Base-by-base conservation (phyloP, 2,797 vertebrate genomes). In the Eutrigla gurnardus region DNA sequence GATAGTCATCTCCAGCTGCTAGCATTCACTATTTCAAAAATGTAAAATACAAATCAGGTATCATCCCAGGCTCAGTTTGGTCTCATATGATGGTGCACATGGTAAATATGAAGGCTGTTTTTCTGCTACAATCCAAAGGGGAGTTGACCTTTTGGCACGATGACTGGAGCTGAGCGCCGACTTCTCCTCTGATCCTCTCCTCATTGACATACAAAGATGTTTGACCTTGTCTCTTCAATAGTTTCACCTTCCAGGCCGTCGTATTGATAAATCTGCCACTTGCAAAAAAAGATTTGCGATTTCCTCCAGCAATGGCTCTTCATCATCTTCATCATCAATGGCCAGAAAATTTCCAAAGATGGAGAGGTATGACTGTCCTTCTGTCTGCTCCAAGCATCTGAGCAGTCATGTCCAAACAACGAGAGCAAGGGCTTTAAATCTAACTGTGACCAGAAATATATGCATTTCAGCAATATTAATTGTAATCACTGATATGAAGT, bases 181-280 rank as follows among this genome's bases (percentile, higher is more conserved):
- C 37, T 49, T 46, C 13, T 11, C 40, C 37, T 65, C 7, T 25
- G 50, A 45, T 18, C 36, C 36, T 58, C 32, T 65, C 14, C 11
- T 70, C 39, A 70, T 33, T 74, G 65, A 73, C 52, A 37, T 8
- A 40, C 17, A 45, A 35, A 54, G 40, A 59, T 69, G 55, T 65
- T 5, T 73, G 66, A 81, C 78, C 70, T 55, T 45, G 50, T 35
- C 5, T 54, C 62, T 68, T 72, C 42, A 74, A 63, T 62, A 40
- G 58, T 67, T 65, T 12, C 35, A 25, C 35, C 50, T 58, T 42
- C 39, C 12, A 9, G 8, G 10, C 0, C 0, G 7, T 45, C 36
- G 12, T 72, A 72, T 55, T 57, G 75, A 71, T 50, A 17, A 42
- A 74, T 36, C 73, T 78, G 68, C 35, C 63, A 66, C 46, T 72